phyloP scores from a whole-genome alignment of 2,888 invertebrate species.

The Pherbina coryleti region DNA sequence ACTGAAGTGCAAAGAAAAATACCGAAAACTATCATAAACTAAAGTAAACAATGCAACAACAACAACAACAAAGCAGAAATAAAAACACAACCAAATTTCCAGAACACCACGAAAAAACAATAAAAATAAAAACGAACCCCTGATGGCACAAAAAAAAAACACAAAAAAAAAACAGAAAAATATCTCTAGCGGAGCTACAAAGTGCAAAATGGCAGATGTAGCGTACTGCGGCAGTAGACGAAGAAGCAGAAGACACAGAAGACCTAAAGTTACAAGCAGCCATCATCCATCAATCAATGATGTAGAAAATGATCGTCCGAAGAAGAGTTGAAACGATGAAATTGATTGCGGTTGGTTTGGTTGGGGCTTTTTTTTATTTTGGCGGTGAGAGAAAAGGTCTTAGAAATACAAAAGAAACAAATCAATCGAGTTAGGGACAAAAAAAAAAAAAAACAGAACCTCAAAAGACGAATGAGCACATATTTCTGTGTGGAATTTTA shows the following conservation, averaged over 20 bases:
- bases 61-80: not conserved
- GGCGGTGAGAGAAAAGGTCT: not conserved
- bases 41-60: constrained; percentile 38
- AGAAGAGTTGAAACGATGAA: not conserved
- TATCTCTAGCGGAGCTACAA: not conserved
- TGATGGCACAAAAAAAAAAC: not conserved
- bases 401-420: not conserved
- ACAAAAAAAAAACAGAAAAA: too few relatives aligned
- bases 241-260: constrained; percentile 56
- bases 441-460: too few relatives aligned
- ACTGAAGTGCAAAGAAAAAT: constrained; percentile 5
- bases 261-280: constrained; percentile 52
- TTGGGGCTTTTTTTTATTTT: not conserved
- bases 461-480: not conserved
- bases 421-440: not conserved
- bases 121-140: constrained; percentile 11
- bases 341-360: constrained; percentile 24
- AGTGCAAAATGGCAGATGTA: not conserved
- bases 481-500: too few relatives aligned
- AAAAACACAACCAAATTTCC: constrained; percentile 16
- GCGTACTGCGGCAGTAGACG: not conserved
- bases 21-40: constrained; percentile 38
- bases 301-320: constrained; percentile 30
- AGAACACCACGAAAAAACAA: constrained; percentile 25
- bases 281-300: constrained; percentile 61